phyloP scores from a whole-genome alignment of 2,797 vertebrate genomes.

The Masticophis lateralis region DNA sequence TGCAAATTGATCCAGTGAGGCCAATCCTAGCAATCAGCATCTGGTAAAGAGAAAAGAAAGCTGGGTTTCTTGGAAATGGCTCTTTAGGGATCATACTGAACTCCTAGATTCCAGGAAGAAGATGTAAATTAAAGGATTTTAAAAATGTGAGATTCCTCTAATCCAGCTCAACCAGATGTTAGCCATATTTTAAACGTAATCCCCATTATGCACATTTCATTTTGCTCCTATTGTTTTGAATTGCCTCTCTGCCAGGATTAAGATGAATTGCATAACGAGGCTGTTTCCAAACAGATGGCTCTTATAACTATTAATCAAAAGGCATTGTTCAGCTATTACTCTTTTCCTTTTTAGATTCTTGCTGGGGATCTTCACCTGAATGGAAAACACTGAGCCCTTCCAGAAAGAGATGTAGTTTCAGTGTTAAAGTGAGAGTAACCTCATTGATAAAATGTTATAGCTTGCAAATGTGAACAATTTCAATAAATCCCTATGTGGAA shows the following conservation, averaged over 20 bases:
- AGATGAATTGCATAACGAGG: too few species aligned
- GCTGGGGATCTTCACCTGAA: neutral
- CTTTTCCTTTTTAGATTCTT: neutral
- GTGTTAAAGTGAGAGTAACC: neutral
- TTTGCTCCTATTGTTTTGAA: neutral
- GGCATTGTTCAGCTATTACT: neutral
- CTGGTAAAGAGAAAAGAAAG: neutral
- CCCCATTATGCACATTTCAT: neutral
- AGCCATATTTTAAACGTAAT: neutral
- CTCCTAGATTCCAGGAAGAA: conserved; percentile 52
- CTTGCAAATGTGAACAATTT: neutral
- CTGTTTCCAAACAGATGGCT: neutral
- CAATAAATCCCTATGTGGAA: neutral
- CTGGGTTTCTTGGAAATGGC: conserved; percentile 36
- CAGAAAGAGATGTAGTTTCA: neutral
- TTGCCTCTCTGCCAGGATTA: neutral
- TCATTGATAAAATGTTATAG: neutral
- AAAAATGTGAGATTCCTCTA: conserved; percentile 28
- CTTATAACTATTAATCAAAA: neutral
- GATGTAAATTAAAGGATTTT: conserved; percentile 33
- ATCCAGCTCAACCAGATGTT: neutral
- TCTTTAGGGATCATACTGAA: neutral
- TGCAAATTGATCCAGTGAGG: neutral
- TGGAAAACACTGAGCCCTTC: neutral
- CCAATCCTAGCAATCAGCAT: neutral